Evolutionary conservation across 2,113 vertebrate species (phyloP).

Genomic region (Malurus alboscapulatus): DNA sequence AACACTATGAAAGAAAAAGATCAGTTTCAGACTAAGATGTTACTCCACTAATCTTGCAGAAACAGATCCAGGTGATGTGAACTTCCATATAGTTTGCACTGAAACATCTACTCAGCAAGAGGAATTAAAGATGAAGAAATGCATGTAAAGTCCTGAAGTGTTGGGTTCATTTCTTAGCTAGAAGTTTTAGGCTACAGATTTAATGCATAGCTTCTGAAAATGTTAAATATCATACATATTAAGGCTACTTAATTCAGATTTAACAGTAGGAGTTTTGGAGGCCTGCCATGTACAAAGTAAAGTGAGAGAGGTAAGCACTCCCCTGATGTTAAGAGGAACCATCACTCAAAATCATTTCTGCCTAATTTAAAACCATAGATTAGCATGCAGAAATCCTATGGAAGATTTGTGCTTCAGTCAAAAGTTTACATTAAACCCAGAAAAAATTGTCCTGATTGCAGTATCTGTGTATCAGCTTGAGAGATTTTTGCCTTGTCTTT

Average conservation of each 20-base stretch:
- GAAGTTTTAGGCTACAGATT: conserved; percentile 23
- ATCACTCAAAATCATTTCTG: conserved; percentile 36
- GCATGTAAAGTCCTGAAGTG: background rate
- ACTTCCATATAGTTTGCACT: conserved; percentile 21
- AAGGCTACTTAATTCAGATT: conserved; percentile 60
- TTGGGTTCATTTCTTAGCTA: conserved; percentile 10
- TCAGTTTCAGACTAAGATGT: conserved; percentile 18
- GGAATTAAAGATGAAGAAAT: conserved; percentile 39
- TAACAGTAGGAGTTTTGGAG: conserved; percentile 51
- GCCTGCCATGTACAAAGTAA: conserved; percentile 42
- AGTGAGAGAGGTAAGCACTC: conserved; percentile 33
- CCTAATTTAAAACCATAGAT: conserved; percentile 6
- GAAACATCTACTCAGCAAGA: conserved; percentile 8
- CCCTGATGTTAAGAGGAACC: background rate
- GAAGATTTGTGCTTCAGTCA: background rate
- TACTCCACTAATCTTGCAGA: conserved; percentile 36
- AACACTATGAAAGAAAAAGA: background rate
- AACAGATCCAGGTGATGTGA: conserved; percentile 31
- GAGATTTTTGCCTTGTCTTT: background rate
- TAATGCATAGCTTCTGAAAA: conserved; percentile 48
- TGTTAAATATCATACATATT: conserved; percentile 53
- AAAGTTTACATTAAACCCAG: conserved; percentile 8
- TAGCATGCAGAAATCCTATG: background rate
- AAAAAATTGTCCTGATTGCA: background rate
- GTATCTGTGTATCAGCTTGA: background rate